A percentile compares a stretch with the other conserved stretches of the same genome.
Conservation (phyloP, 2,113 vertebrate genomes). For the Ceyx melanurus region DNA sequence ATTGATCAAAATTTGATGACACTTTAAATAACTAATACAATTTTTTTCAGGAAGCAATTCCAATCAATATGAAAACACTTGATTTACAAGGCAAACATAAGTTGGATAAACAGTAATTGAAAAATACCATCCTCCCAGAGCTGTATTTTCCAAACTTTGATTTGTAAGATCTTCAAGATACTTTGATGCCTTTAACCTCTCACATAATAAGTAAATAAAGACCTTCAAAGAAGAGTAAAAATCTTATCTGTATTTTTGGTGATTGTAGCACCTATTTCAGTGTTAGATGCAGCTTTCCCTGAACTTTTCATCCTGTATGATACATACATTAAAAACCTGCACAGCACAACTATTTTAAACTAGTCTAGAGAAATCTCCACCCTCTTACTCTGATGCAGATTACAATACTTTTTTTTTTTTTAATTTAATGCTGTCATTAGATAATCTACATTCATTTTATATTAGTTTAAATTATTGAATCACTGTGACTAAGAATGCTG, state of each 20-base stretch:
- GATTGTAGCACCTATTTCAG: neutral
- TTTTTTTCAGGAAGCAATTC: neutral
- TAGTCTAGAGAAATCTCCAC: neutral
- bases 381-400: neutral
- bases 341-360: neutral
- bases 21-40: neutral
- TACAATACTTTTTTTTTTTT: neutral
- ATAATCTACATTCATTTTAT: accelerated
- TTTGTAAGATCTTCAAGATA: neutral
- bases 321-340: neutral
- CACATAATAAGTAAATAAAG: neutral
- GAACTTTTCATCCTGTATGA: neutral
- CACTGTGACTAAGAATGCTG: neutral
- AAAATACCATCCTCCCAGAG: neutral
- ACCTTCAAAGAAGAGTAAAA: neutral
- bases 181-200: neutral
- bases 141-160: neutral
- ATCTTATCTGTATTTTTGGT: neutral
- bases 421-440: neutral
- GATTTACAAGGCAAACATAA: neutral
- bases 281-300: neutral
- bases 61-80: neutral
- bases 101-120: neutral
- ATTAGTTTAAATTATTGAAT: neutral
- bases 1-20: neutral